Base-by-base conservation (phyloP, 2,797 vertebrate species). In the Paramormyrops hopkinsi region DNA sequence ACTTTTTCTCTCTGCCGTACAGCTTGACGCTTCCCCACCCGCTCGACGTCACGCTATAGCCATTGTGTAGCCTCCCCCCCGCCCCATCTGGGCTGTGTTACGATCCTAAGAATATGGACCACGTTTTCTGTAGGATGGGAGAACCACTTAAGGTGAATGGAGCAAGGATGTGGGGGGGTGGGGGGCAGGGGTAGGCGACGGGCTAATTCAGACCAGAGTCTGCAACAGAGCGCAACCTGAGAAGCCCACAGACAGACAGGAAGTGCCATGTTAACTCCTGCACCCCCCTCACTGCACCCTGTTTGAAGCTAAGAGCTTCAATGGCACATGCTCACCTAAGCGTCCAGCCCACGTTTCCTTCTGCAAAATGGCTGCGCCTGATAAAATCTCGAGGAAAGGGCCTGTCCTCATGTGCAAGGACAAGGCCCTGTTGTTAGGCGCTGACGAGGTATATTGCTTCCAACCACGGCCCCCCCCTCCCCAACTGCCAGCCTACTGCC, bases 261-360 rank as follows among this genome's bases (percentile, higher is more conserved):
- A 95, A 95, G 94, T 92, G 56, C 94, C 95, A 94, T 93, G 92
- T 94, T 95, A 94, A 92, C 93, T 95, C 93, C 92, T 92, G 92
- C 92, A 92, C 92, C 37, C 91, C 12, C 88, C 91, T 93, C 93
- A 25, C 4, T 37, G 11, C 87, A 33, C 46, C 83, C 48, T 50
- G 37, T 84, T 84, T 84, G 29, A 41, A 87, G 85, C 85, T 41
- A 48, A 5, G 46, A 84, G 22, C 51, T 37, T 56, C 50, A 87
- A 54, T 87, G 85, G 85, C 53, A 50, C 84, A 44, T 22, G 54
- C 33, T n/a, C 54, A 51, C 53, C 54, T 87, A 54, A 87, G 19
- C 11, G 4, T 3, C 86, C 44, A 37, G n/a, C 86, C 54, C 54
- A 44, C n/a, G 1, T 4, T 65, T 65, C 37, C 86, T 59, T n/a